Evolutionary conservation across 2,113 vertebrate genomes (phyloP).

Genomic region (Tachuris rubrigastra): DNA sequence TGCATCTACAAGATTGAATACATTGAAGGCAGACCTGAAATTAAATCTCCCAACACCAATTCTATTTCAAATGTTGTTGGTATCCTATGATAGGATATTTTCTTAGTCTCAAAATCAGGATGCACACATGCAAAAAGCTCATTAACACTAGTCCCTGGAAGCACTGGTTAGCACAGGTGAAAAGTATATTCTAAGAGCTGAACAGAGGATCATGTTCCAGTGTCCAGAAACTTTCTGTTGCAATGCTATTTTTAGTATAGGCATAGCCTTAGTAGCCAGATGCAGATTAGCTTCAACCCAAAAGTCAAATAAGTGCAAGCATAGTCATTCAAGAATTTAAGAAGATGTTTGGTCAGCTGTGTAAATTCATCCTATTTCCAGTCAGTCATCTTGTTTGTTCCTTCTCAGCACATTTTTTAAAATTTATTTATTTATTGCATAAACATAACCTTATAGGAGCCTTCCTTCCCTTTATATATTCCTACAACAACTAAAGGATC

Average conservation of each 20-base stretch:
- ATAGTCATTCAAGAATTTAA: not conserved
- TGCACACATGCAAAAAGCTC: not conserved
- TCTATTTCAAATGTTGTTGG: fast-evolving
- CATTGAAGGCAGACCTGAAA: not conserved
- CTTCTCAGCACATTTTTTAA: not conserved
- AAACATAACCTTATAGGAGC: not conserved
- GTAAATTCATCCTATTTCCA: not conserved
- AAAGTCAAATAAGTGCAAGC: not conserved
- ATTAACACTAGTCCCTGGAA: not conserved
- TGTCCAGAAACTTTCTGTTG: not conserved
- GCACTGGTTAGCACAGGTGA: not conserved
- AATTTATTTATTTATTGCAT: not conserved
- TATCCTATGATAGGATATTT: not conserved
- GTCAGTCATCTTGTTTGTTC: not conserved
- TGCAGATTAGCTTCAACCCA: not conserved
- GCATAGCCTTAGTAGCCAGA: not conserved
- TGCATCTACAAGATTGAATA: not conserved
- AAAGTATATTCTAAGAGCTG: not conserved
- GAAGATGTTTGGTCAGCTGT: not conserved
- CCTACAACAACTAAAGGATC: not conserved
- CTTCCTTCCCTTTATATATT: not conserved
- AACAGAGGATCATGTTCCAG: not conserved
- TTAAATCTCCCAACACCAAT: not conserved
- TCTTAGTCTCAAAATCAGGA: not conserved
- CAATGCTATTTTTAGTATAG: not conserved